Percentiles rank a stretch among this genome's conserved stretches.
phyloP scores from a whole-genome alignment of 2,888 invertebrate genomes.

The Mantis religiosa region DNA sequence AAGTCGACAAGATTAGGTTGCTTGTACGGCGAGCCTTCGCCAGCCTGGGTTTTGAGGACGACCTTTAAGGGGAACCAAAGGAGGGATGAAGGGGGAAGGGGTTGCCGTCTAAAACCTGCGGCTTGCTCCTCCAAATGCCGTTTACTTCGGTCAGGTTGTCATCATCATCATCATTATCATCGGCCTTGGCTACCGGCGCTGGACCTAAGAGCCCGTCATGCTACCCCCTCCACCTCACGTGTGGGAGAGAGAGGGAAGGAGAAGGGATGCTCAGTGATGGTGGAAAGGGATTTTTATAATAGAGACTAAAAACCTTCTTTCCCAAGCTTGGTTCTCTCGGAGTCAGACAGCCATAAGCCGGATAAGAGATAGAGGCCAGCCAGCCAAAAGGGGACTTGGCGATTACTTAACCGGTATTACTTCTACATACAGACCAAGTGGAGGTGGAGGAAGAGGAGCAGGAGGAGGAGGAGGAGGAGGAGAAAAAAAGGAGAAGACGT shows the following conservation, averaged over 20 bases:
- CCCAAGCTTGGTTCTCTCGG: neutral
- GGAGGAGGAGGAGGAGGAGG: neutral
- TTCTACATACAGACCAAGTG: neutral
- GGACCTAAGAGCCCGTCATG: conserved; percentile 45
- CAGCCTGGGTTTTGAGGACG: conserved; percentile 20
- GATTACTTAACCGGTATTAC: conserved; percentile 14
- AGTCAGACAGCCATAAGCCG: conserved; percentile 3
- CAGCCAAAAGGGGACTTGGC: neutral
- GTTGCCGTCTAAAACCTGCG: neutral
- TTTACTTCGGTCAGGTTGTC: neutral
- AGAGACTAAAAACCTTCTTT: conserved; percentile 25
- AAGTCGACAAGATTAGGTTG: conserved; percentile 70
- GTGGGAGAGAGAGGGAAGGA: neutral
- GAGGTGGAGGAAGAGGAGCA: neutral
- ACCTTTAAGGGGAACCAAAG: neutral
- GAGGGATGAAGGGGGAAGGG: neutral
- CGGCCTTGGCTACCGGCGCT: neutral
- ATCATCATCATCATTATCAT: neutral
- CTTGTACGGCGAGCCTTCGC: conserved; percentile 43
- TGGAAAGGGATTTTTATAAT: conserved; percentile 34
- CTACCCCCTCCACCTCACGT: conserved; percentile 24
- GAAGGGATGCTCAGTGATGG: neutral
- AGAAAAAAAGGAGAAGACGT: neutral
- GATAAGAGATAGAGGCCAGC: conserved; percentile 7
- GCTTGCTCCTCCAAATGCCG: neutral